A percentile compares a stretch with the other conserved stretches of the same genome.
These are phyloP conservation scores for Eupithecia subumbrata DNA, from an alignment of 2,888 invertebrate genomes.

Conservation along the genomic window DNA sequence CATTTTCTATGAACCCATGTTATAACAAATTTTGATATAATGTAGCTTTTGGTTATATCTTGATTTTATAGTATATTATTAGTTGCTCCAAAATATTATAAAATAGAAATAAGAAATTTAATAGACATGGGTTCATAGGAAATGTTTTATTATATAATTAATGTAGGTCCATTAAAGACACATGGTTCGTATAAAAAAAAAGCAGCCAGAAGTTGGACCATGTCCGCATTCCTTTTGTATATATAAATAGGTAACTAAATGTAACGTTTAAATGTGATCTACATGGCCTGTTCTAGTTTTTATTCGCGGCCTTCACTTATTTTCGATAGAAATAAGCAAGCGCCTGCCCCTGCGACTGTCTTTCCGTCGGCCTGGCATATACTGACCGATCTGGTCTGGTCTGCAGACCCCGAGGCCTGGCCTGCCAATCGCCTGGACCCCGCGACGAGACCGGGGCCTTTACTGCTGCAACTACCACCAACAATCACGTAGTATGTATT, in stretches of 20 bases:
- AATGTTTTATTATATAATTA: not conserved
- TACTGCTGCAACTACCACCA: conserved; percentile 51
- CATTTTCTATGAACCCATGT: no score
- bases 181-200: not conserved
- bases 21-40: no score
- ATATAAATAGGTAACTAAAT: not conserved
- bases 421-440: conserved; percentile 73
- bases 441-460: conserved; percentile 61
- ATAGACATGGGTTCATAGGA: no score
- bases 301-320: not conserved
- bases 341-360: conserved; percentile 27
- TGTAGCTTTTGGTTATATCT: no score
- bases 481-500: conserved; percentile 75
- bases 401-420: conserved; percentile 71
- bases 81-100: no score
- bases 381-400: conserved; percentile 35
- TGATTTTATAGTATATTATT: no score
- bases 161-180: not conserved
- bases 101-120: no score
- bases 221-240: not conserved
- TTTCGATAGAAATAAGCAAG: not conserved
- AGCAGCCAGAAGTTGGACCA: not conserved
- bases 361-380: conserved; percentile 30
- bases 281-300: not conserved
- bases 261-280: no score